These are phyloP conservation scores for Oreortyx pictus DNA, from an alignment of 2,797 vertebrate genomes.

Conservation along the genomic window DNA sequence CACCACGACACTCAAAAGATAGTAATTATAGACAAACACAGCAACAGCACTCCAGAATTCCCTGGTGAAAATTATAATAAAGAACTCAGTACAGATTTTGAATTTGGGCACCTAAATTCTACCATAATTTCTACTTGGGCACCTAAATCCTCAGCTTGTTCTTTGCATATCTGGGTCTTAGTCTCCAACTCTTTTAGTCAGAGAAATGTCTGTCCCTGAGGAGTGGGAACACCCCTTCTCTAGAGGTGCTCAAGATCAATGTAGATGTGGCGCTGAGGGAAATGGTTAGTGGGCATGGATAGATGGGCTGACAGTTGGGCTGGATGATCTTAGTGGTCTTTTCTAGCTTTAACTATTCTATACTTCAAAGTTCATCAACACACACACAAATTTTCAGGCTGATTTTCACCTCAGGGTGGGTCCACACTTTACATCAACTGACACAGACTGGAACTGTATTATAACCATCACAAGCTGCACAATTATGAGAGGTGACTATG, in stretches of 20 bases:
- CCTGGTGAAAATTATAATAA: neutral
- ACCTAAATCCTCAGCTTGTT: neutral
- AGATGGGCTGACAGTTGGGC: no score
- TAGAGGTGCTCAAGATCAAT: no score
- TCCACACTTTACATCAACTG: neutral
- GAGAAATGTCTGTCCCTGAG: fast-evolving
- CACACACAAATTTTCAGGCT: neutral
- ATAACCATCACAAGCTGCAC: neutral
- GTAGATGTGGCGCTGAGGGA: no score
- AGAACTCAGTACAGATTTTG: neutral
- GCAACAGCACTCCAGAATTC: neutral
- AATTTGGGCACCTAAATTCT: neutral
- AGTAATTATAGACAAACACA: neutral
- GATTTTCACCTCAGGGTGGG: neutral
- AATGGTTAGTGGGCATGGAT: no score
- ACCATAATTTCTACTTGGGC: neutral
- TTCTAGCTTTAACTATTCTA: no score
- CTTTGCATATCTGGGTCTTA: neutral
- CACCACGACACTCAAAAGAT: neutral
- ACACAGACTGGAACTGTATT: neutral
- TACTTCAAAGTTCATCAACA: no score
- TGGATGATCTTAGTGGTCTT: no score
- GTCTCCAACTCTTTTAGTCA: fast-evolving
- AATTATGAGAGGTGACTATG: neutral
- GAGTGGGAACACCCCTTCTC: neutral